Conservation (phyloP, 2,888 invertebrate genomes). For the Ceratothoa steindachneri region DNA sequence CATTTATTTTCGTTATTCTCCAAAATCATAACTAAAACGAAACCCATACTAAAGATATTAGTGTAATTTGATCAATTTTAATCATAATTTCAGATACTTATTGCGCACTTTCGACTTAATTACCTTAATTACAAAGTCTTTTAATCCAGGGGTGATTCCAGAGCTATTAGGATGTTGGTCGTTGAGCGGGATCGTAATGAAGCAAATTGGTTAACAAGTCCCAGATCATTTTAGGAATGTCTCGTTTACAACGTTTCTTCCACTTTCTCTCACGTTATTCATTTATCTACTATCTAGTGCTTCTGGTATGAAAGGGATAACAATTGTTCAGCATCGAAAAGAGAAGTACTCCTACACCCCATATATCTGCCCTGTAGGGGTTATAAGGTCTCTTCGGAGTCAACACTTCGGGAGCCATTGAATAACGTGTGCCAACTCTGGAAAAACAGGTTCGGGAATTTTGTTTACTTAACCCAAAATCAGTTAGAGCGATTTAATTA, state of each 20-base stretch:
- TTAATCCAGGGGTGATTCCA: conserved; percentile 6
- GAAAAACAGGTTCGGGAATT: not conserved
- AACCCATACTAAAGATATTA: no score
- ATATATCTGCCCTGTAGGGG: conserved; percentile 20
- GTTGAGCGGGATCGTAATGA: not conserved
- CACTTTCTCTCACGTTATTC: conserved; percentile 13
- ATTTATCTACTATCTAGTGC: not conserved
- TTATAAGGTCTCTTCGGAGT: conserved; percentile 12
- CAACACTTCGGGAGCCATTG: conserved; percentile 24
- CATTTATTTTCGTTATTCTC: no score
- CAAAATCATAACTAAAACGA: no score
- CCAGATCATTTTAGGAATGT: not conserved
- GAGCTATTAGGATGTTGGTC: conserved; percentile 8
- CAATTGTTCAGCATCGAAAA: conserved; percentile 16
- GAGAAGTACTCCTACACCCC: conserved; percentile 17
- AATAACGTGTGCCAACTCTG: conserved; percentile 17
- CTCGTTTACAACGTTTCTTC: conserved; percentile 4
- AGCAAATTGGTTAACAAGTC: not conserved
- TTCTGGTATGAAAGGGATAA: conserved; percentile 16
- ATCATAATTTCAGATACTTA: no score
- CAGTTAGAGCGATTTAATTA: conserved; percentile 8
- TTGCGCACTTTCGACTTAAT: not conserved
- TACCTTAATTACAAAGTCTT: conserved; percentile 4
- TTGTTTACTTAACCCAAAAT: conserved; percentile 20
- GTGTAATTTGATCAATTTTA: no score